phyloP scores from a whole-genome alignment of 1,140 invertebrate genomes.

The Euschistus heros region DNA sequence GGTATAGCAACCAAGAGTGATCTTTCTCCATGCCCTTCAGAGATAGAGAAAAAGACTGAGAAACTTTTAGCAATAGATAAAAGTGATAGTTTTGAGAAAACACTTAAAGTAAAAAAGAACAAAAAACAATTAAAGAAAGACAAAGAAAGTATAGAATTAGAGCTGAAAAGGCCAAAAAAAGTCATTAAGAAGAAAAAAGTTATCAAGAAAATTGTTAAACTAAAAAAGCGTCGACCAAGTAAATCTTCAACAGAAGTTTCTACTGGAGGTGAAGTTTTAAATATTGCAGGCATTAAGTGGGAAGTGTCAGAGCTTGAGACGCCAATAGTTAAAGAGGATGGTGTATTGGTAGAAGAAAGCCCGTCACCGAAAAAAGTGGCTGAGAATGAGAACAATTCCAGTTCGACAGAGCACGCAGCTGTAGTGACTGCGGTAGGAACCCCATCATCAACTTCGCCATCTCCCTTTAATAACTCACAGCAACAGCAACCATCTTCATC shows the following conservation, averaged over 20 bases:
- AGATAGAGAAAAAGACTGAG: slow-evolving; percentile 12
- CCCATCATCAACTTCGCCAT: neutral
- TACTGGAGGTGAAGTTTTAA: slow-evolving; percentile 8
- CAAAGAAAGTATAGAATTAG: neutral
- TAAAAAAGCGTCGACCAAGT: slow-evolving; percentile 2
- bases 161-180: neutral
- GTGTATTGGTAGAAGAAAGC: neutral
- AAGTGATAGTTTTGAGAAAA: slow-evolving; percentile 3
- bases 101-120: slow-evolving; percentile 11
- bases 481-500: neutral
- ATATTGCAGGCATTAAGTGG: slow-evolving; percentile 13
- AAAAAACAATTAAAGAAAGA: slow-evolving; percentile 17
- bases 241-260: neutral
- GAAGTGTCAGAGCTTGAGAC: neutral
- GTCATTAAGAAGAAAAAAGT: slow-evolving; percentile 16
- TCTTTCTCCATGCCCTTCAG: neutral
- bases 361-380: neutral
- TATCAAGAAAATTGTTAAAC: slow-evolving; percentile 10
- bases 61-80: slow-evolving; percentile 3
- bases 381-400: slow-evolving; percentile 2
- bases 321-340: neutral
- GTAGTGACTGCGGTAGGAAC: neutral
- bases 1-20: neutral
- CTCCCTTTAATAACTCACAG: neutral
- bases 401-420: neutral